Conservation (phyloP, 2,797 vertebrate species). For the Chromobotia macracanthus region DNA sequence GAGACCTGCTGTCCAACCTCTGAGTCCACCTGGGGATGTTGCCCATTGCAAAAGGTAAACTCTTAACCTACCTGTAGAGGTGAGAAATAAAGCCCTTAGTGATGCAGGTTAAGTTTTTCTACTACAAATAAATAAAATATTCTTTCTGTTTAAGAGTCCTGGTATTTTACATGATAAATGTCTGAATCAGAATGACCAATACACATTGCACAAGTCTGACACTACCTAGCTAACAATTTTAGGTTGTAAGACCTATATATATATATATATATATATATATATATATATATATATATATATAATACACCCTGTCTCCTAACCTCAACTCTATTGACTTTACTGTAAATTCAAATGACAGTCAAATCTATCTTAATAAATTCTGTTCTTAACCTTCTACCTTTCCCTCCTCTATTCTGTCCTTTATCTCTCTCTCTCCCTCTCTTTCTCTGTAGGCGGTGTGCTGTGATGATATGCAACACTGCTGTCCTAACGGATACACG, state of each 20-base stretch:
- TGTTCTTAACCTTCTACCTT: not conserved
- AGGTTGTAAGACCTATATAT: no score
- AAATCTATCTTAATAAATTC: conserved; percentile 5
- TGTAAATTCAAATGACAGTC: conserved; percentile 31
- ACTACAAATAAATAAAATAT: no score
- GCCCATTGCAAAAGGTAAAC: conserved; percentile 71
- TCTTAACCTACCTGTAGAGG: not conserved
- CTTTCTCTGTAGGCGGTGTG: conserved; percentile 89
- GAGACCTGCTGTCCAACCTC: conserved; percentile 80
- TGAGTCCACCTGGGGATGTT: conserved; percentile 80
- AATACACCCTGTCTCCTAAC: not conserved
- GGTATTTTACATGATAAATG: no score
- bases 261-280: no score
- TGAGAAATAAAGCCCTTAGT: not conserved
- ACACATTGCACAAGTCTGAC: no score
- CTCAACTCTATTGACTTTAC: conserved; percentile 7
- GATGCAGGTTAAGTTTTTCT: no score
- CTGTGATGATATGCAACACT: conserved; percentile 78
- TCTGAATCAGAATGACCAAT: no score
- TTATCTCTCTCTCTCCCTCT: not conserved
- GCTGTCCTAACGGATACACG: conserved; percentile 75
- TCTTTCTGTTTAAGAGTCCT: no score
- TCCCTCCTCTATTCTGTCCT: not conserved
- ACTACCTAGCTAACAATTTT: no score
- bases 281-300: no score